Conservation (phyloP, 2,888 invertebrate species). For the Lutraria lutraria region DNA sequence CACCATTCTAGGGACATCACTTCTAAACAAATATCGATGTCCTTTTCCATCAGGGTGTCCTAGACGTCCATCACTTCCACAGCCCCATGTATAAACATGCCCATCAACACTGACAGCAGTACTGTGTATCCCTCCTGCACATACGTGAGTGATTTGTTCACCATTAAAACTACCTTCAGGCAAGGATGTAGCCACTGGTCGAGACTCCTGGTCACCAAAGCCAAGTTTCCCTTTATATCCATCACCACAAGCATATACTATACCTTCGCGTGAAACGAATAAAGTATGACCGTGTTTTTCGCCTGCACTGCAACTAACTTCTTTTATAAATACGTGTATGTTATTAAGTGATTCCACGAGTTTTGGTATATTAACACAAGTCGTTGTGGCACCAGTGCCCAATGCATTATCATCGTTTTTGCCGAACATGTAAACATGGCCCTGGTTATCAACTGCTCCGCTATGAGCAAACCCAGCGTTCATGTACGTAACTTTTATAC, state of each 20-base stretch:
- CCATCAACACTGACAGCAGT: slow-evolving; percentile 73
- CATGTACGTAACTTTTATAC: slow-evolving; percentile 56
- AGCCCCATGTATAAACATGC: slow-evolving; percentile 79
- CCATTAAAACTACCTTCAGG: slow-evolving; percentile 64
- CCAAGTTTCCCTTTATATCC: slow-evolving; percentile 81
- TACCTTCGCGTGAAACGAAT: slow-evolving; percentile 67
- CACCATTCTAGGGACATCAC: slow-evolving; percentile 74
- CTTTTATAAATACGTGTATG: slow-evolving; percentile 61
- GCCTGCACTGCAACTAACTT: slow-evolving; percentile 78
- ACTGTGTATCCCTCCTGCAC: slow-evolving; percentile 79
- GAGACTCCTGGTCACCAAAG: slow-evolving; percentile 70
- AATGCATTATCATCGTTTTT: slow-evolving; percentile 74
- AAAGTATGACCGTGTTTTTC: slow-evolving; percentile 80
- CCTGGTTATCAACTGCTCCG: slow-evolving; percentile 71
- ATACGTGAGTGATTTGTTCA: slow-evolving; percentile 68
- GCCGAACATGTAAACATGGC: slow-evolving; percentile 75
- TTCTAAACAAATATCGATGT: slow-evolving; percentile 78
- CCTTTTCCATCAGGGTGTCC: slow-evolving; percentile 80
- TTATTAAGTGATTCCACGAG: slow-evolving; percentile 39
- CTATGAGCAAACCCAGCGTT: slow-evolving; percentile 77
- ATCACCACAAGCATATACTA: slow-evolving; percentile 76
- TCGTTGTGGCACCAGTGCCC: slow-evolving; percentile 60
- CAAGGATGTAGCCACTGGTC: slow-evolving; percentile 64
- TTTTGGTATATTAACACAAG: slow-evolving; percentile 46
- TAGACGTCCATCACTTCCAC: slow-evolving; percentile 79